These are phyloP conservation scores for Drosophila arizonae DNA, from an alignment of 1,140 invertebrate genomes.

Conservation along the genomic window DNA sequence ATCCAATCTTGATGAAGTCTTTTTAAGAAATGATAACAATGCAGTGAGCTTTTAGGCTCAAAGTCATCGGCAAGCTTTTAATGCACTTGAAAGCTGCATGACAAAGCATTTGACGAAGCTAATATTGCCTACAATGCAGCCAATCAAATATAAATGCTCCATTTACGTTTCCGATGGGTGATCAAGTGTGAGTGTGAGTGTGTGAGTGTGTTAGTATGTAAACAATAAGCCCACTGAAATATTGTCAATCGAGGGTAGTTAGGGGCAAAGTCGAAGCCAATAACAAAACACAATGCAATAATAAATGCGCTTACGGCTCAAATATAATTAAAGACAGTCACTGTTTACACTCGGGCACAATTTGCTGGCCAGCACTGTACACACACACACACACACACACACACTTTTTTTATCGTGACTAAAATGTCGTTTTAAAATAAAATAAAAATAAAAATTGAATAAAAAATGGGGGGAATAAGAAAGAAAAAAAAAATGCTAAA, in stretches of 20 bases:
- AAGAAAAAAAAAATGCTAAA: neutral
- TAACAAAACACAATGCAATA: conserved; percentile 10
- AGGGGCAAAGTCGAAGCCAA: conserved; percentile 22
- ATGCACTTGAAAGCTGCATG: neutral
- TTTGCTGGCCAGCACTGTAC: conserved; percentile 41
- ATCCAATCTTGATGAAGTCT: too few species aligned
- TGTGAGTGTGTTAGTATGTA: conserved; percentile 33
- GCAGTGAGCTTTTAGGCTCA: neutral
- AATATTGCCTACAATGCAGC: neutral
- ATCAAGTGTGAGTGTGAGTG: conserved; percentile 32
- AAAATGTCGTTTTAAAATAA: conserved; percentile 72
- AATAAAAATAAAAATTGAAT: conserved; percentile 57
- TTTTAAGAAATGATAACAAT: too few species aligned
- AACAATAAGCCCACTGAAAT: conserved; percentile 68
- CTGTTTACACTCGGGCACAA: conserved; percentile 51
- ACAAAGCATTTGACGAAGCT: conserved; percentile 1
- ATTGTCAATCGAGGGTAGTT: conserved; percentile 65
- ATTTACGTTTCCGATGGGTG: conserved; percentile 57
- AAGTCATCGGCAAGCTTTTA: neutral
- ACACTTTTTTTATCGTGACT: conserved; percentile 44
- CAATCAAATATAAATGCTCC: conserved; percentile 60
- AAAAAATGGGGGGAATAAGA: conserved; percentile 24
- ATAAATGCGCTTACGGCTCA: conserved; percentile 12
- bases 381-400: conserved; percentile 11
- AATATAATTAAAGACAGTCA: conserved; percentile 48